A percentile compares a stretch with the other conserved stretches of the same genome.
phyloP scores from a whole-genome alignment of 2,113 vertebrate species.

The Semnornis frantzii region DNA sequence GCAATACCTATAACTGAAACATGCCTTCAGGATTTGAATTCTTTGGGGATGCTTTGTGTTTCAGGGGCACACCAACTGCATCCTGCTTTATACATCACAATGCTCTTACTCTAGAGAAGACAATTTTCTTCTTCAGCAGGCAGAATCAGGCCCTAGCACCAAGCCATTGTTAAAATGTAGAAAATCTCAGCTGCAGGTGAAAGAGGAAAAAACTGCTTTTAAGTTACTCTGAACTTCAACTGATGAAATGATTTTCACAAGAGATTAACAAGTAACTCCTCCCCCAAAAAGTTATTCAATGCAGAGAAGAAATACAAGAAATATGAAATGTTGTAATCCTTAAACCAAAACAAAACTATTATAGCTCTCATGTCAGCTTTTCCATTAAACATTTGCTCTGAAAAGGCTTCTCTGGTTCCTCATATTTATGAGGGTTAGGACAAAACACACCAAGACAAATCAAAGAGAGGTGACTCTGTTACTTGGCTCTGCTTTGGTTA shows the following conservation, averaged over 20 bases:
- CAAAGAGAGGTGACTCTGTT: neutral
- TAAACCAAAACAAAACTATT: neutral
- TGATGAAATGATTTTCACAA: neutral
- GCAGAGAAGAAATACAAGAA: neutral
- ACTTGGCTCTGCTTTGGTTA: too few species aligned
- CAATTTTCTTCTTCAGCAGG: neutral
- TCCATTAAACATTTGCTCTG: neutral
- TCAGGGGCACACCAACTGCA: neutral
- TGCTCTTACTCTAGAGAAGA: neutral
- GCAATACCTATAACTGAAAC: neutral
- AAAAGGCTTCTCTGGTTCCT: neutral
- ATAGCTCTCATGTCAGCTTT: neutral
- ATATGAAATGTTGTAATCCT: neutral
- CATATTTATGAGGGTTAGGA: neutral
- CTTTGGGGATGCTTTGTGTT: neutral
- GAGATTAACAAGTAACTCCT: constrained; percentile 1
- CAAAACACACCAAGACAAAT: neutral
- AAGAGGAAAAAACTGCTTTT: neutral
- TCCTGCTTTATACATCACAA: neutral
- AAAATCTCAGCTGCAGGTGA: neutral
- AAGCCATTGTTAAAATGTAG: neutral
- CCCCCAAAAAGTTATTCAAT: neutral
- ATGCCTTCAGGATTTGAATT: neutral
- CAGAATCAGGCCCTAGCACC: neutral
- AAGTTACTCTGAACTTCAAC: neutral